Evolutionary conservation across 1,140 invertebrate species (phyloP).

Genomic region (Zaprionus tsacasi): DNA sequence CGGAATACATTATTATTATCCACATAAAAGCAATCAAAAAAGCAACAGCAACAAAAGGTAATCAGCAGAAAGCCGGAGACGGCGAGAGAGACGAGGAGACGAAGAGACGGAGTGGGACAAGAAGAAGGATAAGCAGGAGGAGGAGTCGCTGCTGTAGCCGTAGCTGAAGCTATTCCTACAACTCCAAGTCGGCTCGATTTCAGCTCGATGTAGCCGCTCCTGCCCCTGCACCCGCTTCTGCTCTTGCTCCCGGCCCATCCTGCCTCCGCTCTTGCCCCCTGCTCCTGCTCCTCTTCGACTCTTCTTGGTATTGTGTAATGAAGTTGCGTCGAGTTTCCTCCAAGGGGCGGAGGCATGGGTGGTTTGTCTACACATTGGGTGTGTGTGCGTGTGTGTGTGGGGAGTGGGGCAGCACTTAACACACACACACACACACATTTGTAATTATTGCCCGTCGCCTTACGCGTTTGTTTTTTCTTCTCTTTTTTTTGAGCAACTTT

Average conservation of each 20-base stretch:
- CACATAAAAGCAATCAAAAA: conserved; percentile 52
- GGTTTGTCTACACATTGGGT: no score
- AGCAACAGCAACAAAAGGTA: conserved; percentile 57
- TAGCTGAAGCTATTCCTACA: background rate
- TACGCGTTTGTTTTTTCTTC: no score
- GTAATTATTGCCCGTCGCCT: conserved; percentile 63
- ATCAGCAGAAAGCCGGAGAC: background rate
- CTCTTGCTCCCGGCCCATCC: background rate
- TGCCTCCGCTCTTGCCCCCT: background rate
- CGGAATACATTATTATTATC: conserved; percentile 45
- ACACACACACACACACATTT: conserved; percentile 48
- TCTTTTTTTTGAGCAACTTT: background rate
- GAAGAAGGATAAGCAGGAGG: background rate
- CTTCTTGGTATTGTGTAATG: conserved; percentile 69
- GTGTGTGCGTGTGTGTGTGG: no score
- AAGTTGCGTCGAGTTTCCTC: conserved; percentile 50
- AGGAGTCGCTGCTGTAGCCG: background rate
- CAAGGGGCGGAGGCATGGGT: background rate
- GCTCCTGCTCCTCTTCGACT: background rate
- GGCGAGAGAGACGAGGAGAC: background rate
- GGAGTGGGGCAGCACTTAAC: conserved; percentile 39
- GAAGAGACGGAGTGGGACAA: background rate
- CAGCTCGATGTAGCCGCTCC: background rate
- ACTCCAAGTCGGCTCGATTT: conserved; percentile 20
- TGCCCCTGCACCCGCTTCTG: background rate